These are phyloP conservation scores for Todiramphus saurophagus DNA, from an alignment of 2,113 vertebrate genomes.

Conservation along the genomic window DNA sequence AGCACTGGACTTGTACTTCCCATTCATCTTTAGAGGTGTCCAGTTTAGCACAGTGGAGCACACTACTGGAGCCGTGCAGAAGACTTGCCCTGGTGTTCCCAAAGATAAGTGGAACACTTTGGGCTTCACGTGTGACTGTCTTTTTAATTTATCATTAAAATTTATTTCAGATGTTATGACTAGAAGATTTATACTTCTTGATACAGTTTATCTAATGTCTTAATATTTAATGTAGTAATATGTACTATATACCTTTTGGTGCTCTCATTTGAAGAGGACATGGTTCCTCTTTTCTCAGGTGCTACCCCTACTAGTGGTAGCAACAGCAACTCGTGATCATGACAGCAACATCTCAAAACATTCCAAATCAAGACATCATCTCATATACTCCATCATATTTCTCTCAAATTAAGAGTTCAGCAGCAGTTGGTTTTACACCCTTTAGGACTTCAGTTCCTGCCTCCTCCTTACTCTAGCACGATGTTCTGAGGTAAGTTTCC, in stretches of 20 bases:
- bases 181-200: neutral
- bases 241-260: neutral
- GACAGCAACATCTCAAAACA: neutral
- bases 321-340: neutral
- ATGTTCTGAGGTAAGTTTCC: neutral
- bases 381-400: neutral
- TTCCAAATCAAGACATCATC: neutral
- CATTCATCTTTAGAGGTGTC: neutral
- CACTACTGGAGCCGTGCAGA: neutral
- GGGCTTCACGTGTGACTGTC: neutral
- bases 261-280: neutral
- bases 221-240: neutral
- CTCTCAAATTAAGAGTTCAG: neutral
- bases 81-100: neutral
- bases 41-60: neutral
- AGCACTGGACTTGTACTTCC: neutral
- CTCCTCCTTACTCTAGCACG: neutral
- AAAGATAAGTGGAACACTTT: neutral
- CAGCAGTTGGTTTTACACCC: neutral
- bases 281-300: neutral
- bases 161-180: neutral
- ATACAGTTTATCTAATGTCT: neutral
- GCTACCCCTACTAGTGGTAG: neutral
- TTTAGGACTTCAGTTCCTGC: neutral
- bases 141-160: neutral